A percentile compares a stretch with the other conserved stretches of the same genome.
phyloP scores from a whole-genome alignment of 2,797 vertebrate genomes.

The Philypnodon macrostomus region DNA sequence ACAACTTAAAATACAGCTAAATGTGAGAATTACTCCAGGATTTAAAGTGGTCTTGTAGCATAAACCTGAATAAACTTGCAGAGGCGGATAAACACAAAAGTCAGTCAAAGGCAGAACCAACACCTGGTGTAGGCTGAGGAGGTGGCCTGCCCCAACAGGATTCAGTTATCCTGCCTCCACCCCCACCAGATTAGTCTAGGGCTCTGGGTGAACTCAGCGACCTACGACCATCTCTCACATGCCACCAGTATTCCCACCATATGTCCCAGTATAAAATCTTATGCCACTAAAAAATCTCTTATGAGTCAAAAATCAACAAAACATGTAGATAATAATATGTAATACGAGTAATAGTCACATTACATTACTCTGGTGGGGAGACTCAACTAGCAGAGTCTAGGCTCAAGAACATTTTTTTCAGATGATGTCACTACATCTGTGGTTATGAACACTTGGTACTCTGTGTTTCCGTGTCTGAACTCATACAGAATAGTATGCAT shows the following conservation, averaged over 20 bases:
- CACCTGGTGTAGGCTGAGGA: constrained; percentile 56
- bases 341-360: too few relatives aligned
- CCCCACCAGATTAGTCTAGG: constrained; percentile 61
- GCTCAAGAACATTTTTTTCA: constrained; percentile 60
- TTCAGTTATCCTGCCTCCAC: constrained; percentile 53
- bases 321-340: too few relatives aligned
- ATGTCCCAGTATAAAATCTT: constrained; percentile 13
- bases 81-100: constrained; percentile 9
- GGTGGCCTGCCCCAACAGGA: constrained; percentile 65
- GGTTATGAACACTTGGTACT: constrained; percentile 50
- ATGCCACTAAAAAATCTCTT: constrained; percentile 10
- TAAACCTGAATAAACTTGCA: background rate
- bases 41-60: background rate
- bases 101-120: constrained; percentile 31
- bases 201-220: constrained; percentile 52
- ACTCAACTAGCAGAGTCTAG: constrained; percentile 32
- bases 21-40: background rate
- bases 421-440: constrained; percentile 77
- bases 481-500: too few relatives aligned
- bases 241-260: constrained; percentile 13
- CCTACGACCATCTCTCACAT: constrained; percentile 56
- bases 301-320: background rate
- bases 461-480: constrained; percentile 45
- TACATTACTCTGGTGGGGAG: too few relatives aligned
- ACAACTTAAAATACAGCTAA: background rate